A percentile compares a stretch with the other conserved stretches of the same genome.
Evolutionary conservation across 2,888 invertebrate species (phyloP).

Genomic region (Parnassius glacialis): DNA sequence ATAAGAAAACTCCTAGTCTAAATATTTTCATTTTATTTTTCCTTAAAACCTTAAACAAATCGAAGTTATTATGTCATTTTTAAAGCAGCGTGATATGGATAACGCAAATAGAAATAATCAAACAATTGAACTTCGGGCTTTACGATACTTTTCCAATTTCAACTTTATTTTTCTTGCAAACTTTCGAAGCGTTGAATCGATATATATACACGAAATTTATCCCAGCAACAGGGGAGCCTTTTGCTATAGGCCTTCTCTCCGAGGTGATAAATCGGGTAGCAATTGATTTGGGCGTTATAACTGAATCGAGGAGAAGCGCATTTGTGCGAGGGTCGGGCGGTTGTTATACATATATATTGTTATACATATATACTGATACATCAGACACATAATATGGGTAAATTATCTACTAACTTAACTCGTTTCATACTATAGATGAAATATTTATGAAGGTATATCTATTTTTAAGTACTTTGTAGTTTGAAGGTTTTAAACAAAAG

Average conservation of each 20-base stretch:
- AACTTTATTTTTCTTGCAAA: conserved; percentile 1
- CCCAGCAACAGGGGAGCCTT: background rate
- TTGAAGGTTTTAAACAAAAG: no score
- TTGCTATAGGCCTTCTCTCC: background rate
- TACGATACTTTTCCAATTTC: conserved; percentile 2
- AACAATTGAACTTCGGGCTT: background rate
- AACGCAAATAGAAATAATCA: conserved; percentile 5
- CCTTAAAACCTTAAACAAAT: no score
- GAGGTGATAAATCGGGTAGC: conserved; percentile 12
- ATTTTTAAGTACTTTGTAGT: no score
- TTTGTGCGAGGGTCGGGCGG: background rate
- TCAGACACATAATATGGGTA: no score
- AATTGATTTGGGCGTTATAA: conserved; percentile 1
- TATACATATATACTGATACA: no score
- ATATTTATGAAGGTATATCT: no score
- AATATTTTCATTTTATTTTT: no score
- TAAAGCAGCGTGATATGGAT: background rate
- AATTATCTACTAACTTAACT: no score
- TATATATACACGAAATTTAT: conserved; percentile 14
- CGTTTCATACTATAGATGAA: no score
- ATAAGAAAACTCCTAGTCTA: no score
- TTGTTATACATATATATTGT: background rate
- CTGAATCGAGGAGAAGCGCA: background rate
- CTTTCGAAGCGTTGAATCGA: conserved; percentile 1
- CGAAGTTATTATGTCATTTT: background rate